Evolutionary conservation across 2,888 invertebrate species (phyloP).

Genomic region (Acleris cristana): DNA sequence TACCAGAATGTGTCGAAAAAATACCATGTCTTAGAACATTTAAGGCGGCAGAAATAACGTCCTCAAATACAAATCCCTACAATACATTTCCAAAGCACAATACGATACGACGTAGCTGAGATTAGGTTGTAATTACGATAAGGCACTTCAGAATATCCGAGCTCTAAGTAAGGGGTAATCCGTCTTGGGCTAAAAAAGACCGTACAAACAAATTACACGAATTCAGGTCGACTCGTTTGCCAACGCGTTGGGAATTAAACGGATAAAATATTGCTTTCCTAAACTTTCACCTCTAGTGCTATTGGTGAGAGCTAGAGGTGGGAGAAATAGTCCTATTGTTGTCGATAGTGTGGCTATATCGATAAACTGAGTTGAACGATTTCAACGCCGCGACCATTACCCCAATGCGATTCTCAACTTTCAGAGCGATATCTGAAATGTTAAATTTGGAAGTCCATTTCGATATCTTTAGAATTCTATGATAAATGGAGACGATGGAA

Average conservation of each 20-base stretch:
- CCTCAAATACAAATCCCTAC: slow-evolving; percentile 14
- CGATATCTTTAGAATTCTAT: no score
- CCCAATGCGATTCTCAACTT: no score
- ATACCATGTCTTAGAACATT: slow-evolving; percentile 33
- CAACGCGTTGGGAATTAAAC: slow-evolving; percentile 34
- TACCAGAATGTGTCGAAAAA: slow-evolving; percentile 12
- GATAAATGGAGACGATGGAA: no score
- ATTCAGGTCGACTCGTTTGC: slow-evolving; percentile 26
- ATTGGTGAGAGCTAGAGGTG: slow-evolving; percentile 28
- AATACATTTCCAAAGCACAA: slow-evolving; percentile 29
- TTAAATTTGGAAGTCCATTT: no score
- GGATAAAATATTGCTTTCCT: slow-evolving; percentile 41
- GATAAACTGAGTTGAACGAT: not conserved
- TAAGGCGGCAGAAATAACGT: not conserved
- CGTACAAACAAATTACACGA: slow-evolving; percentile 31
- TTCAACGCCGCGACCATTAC: not conserved
- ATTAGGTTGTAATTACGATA: slow-evolving; percentile 36
- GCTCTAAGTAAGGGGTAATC: slow-evolving; percentile 34
- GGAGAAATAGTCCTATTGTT: slow-evolving; percentile 1
- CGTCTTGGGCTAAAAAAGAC: slow-evolving; percentile 31
- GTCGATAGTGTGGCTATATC: slow-evolving; percentile 2
- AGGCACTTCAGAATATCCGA: slow-evolving; percentile 31
- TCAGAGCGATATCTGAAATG: no score
- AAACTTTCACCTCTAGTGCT: slow-evolving; percentile 41
- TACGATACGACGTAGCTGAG: slow-evolving; percentile 22